A percentile compares a stretch with the other conserved stretches of the same genome.
phyloP scores from a whole-genome alignment of 2,797 vertebrate species.

The Chelonia mydas region DNA sequence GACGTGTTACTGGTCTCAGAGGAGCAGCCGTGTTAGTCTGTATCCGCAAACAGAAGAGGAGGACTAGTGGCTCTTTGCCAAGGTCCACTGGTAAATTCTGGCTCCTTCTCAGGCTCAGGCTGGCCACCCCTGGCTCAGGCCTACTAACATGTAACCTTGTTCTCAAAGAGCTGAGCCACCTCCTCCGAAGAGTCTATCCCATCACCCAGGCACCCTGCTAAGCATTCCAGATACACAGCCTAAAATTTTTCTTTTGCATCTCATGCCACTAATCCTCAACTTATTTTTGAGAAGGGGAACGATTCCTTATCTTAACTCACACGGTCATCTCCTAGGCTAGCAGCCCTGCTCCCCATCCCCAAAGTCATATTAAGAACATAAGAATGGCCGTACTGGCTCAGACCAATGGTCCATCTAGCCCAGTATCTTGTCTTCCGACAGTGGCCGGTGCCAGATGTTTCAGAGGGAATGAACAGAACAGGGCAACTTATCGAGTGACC shows the following conservation, averaged over 20 bases:
- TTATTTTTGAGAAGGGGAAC: neutral
- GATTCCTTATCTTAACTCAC: neutral
- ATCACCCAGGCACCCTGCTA: neutral
- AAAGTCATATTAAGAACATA: neutral
- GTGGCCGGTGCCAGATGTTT: neutral
- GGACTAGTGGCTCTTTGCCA: no score
- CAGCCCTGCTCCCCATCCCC: neutral
- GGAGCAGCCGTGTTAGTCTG: no score
- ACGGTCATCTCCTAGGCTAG: neutral
- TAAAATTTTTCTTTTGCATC: neutral
- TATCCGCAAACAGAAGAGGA: no score
- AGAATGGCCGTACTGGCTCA: neutral
- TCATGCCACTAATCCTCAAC: neutral
- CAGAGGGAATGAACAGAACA: neutral
- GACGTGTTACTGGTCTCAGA: no score
- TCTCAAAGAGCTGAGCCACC: no score
- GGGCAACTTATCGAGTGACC: neutral
- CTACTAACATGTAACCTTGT: neutral
- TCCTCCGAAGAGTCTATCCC: accelerated
- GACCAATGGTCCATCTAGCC: neutral
- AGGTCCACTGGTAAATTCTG: no score
- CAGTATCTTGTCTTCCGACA: neutral
- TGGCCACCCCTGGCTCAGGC: neutral
- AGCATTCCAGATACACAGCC: accelerated
- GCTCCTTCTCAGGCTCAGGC: no score